Conservation (phyloP, 37 sponge, comb jelly and placozoan species). For the Halichondria panicea region DNA sequence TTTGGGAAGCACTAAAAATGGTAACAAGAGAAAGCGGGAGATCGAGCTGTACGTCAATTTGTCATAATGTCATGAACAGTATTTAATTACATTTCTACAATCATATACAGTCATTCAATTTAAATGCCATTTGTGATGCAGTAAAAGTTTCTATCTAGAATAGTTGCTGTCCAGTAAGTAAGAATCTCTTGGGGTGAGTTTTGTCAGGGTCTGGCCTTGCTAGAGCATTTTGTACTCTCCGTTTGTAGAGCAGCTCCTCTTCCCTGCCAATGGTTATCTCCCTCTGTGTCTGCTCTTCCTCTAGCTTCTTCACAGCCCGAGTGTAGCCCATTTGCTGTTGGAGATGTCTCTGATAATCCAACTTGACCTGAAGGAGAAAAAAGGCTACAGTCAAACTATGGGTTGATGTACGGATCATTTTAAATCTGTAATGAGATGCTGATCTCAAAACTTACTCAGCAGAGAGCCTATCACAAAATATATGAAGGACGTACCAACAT, state of each 20-base stretch:
- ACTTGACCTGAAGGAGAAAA: too few species aligned
- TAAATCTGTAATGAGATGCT: background rate
- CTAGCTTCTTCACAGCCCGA: conserved; percentile 12
- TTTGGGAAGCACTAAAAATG: too few species aligned
- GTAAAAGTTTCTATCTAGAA: too few species aligned
- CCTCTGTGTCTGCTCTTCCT: conserved; percentile 27
- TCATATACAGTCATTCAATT: too few species aligned
- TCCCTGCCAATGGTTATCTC: conserved; percentile 63
- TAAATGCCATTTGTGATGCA: too few species aligned
- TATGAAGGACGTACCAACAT: conserved; percentile 39
- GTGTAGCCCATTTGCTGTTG: conserved; percentile 75
- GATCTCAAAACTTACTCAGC: background rate
- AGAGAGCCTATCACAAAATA: background rate
- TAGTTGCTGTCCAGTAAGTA: conserved; percentile 1
- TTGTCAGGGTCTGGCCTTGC: conserved; percentile 27
- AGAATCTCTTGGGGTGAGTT: conserved; percentile 51
- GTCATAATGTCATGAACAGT: too few species aligned
- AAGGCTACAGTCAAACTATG: background rate
- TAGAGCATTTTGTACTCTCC: conserved; percentile 44
- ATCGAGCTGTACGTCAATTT: too few species aligned
- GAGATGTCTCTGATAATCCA: conserved; percentile 58
- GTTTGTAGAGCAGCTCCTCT: conserved; percentile 56
- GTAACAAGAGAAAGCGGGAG: too few species aligned
- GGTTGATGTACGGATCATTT: background rate
- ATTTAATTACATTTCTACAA: too few species aligned